Evolutionary conservation across 2,797 vertebrate genomes (phyloP).

Genomic region (Glyptemys insculpta): DNA sequence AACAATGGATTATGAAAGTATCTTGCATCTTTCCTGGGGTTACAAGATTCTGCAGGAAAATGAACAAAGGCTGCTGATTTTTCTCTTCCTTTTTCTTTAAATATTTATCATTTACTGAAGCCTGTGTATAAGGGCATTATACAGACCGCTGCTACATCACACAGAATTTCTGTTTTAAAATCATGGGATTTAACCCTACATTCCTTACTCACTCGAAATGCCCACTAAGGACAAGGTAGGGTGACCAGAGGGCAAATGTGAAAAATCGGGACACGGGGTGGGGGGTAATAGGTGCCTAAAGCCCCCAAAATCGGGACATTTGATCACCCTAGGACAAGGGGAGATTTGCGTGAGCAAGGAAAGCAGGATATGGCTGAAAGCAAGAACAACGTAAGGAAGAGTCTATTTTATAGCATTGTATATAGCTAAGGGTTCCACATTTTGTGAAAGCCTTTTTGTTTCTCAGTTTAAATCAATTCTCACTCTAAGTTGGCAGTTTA

Average conservation of each 20-base stretch:
- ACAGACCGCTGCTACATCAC: neutral
- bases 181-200: neutral
- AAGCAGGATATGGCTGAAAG: neutral
- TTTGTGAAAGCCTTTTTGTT: neutral
- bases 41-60: neutral
- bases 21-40: accelerated
- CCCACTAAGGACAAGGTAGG: neutral
- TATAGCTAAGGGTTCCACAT: neutral
- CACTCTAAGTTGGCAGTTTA: neutral
- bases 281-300: too few species aligned
- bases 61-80: accelerated
- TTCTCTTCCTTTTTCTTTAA: neutral
- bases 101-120: neutral
- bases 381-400: neutral
- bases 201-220: constrained; percentile 2
- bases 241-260: too few species aligned
- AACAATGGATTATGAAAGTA: accelerated
- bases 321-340: neutral
- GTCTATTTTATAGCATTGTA: neutral
- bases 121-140: accelerated
- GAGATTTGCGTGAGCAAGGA: neutral
- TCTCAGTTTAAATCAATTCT: neutral
- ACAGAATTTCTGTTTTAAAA: neutral
- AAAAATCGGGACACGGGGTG: too few species aligned
- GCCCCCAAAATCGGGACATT: too few species aligned